phyloP scores from a whole-genome alignment of 2,113 vertebrate species.

The Coturnix japonica region DNA sequence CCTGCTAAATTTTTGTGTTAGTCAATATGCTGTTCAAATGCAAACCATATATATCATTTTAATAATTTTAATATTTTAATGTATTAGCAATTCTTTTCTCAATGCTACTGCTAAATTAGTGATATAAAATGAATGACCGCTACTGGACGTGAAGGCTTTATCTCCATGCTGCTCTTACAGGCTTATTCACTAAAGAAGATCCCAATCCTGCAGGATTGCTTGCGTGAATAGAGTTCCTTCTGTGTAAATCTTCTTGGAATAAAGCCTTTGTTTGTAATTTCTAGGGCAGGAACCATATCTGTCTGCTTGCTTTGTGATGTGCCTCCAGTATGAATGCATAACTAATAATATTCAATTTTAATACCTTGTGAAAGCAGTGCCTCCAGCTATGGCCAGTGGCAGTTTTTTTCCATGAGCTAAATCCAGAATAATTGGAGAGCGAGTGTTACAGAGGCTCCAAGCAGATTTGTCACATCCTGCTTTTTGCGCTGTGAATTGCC shows the following conservation, averaged over 20 bases:
- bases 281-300: background rate
- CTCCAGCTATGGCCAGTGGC: background rate
- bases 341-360: background rate
- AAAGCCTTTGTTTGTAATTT: constrained; percentile 11
- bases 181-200: constrained; percentile 9
- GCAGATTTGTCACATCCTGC: background rate
- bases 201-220: background rate
- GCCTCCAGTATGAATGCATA: background rate
- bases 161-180: background rate
- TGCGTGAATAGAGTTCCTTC: background rate
- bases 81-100: constrained; percentile 9
- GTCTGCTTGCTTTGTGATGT: background rate
- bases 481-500: background rate
- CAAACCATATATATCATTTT: background rate
- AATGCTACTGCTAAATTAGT: background rate
- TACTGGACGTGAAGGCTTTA: background rate
- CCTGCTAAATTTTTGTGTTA: background rate
- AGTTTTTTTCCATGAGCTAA: background rate
- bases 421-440: background rate
- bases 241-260: constrained; percentile 10
- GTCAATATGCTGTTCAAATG: constrained; percentile 9
- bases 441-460: background rate
- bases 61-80: background rate
- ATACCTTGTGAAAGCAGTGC: background rate
- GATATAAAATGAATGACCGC: background rate